These are phyloP conservation scores for Piaya cayana DNA, from an alignment of 2,113 vertebrate genomes.

Conservation along the genomic window DNA sequence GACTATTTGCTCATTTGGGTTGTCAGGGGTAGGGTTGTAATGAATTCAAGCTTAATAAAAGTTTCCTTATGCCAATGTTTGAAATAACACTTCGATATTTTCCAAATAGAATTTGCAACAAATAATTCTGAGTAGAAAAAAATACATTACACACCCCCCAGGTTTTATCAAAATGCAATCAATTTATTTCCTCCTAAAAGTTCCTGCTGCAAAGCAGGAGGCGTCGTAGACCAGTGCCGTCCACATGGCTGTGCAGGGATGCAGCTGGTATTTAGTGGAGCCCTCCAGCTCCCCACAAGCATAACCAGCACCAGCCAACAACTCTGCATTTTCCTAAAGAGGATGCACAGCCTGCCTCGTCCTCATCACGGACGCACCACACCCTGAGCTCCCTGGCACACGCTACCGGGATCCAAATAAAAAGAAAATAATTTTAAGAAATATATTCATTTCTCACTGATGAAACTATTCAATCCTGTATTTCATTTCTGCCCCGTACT, in stretches of 20 bases:
- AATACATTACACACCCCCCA: neutral
- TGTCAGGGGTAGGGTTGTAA: neutral
- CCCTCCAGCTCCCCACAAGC: neutral
- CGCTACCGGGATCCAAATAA: rapidly evolving
- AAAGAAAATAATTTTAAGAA: rapidly evolving
- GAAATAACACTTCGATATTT: neutral
- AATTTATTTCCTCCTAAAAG: neutral
- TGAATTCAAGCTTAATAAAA: neutral
- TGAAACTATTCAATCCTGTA: neutral
- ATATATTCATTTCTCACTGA: neutral
- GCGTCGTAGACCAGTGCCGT: too few species aligned
- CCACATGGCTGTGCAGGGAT: too few species aligned
- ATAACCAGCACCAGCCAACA: neutral
- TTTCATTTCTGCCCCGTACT: neutral
- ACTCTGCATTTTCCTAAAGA: neutral
- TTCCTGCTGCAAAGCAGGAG: neutral
- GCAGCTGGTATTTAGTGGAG: neutral
- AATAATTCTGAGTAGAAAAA: neutral
- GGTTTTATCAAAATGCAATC: neutral
- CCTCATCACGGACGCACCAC: neutral
- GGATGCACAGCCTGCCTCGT: neutral
- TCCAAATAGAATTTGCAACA: neutral
- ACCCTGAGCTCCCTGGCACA: neutral
- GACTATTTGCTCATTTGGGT: neutral
- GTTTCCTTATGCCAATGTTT: neutral